A percentile compares a stretch with the other conserved stretches of the same genome.
Evolutionary conservation across 1,140 invertebrate species (phyloP).

Genomic region (Ips nitidus): DNA sequence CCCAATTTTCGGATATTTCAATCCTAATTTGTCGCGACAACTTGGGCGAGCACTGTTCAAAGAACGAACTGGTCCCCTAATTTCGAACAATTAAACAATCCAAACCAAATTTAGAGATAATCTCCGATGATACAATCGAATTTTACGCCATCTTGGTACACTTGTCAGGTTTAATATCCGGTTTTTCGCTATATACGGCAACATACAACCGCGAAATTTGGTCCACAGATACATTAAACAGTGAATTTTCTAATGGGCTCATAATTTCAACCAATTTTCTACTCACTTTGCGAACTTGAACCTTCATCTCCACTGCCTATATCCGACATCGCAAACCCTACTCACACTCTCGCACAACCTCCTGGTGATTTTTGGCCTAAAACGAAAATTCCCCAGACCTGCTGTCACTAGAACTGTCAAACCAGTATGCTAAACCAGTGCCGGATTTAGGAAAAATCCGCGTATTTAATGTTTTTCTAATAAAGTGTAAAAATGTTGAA

Average conservation of each 20-base stretch:
- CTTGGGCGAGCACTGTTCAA: too few relatives aligned
- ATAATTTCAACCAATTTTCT: conserved; percentile 16
- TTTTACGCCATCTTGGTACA: conserved; percentile 55
- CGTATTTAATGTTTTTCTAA: background rate
- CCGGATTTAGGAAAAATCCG: background rate
- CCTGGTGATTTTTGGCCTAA: conserved; percentile 46
- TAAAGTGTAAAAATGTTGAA: too few relatives aligned
- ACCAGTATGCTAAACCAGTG: conserved; percentile 9
- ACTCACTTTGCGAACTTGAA: conserved; percentile 71
- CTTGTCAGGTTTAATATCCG: conserved; percentile 52
- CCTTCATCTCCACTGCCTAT: conserved; percentile 71
- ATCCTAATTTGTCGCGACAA: too few relatives aligned
- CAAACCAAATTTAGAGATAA: conserved; percentile 39
- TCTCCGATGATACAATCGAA: conserved; percentile 41
- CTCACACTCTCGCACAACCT: conserved; percentile 52
- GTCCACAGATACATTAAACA: conserved; percentile 12
- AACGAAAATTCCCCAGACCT: conserved; percentile 45
- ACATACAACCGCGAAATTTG: conserved; percentile 16
- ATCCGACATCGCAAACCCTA: conserved; percentile 68
- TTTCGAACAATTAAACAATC: conserved; percentile 34
- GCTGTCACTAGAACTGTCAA: conserved; percentile 32
- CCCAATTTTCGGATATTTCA: too few relatives aligned
- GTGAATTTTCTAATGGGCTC: background rate
- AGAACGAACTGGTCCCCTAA: too few relatives aligned
- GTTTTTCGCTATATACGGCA: conserved; percentile 21